Percentiles rank a stretch among this genome's conserved stretches.
These are phyloP conservation scores for Empidonax traillii DNA, from an alignment of 2,113 vertebrate species.

Conservation along the genomic window DNA sequence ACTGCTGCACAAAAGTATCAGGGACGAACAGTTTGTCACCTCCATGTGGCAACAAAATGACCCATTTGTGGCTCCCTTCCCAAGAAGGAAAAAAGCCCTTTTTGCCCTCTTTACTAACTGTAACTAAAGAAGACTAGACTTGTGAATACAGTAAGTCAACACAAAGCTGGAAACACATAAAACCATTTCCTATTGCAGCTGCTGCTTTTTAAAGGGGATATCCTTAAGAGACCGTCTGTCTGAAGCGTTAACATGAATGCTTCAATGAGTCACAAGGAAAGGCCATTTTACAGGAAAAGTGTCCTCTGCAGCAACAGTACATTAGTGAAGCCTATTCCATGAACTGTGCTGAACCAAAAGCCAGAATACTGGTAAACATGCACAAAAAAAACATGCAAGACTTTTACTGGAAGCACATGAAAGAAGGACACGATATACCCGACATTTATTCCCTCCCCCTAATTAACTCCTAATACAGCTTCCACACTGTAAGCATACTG, in stretches of 20 bases:
- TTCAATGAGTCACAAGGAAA: constrained; percentile 58
- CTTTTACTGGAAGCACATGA: constrained; percentile 38
- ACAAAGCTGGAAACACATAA: constrained; percentile 65
- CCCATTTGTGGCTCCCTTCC: not conserved
- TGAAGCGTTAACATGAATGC: constrained; percentile 19
- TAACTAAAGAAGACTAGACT: not conserved
- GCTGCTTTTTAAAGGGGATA: constrained; percentile 63
- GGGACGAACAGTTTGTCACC: not conserved
- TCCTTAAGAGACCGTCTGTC: constrained; percentile 65
- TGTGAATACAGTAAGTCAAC: constrained; percentile 41
- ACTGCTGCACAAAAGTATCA: not conserved
- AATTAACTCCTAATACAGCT: not conserved
- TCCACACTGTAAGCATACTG: not conserved
- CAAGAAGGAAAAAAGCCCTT: not conserved
- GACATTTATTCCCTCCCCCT: not conserved
- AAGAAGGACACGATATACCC: not conserved
- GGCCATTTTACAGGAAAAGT: constrained; percentile 53
- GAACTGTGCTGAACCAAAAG: constrained; percentile 15
- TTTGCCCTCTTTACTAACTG: not conserved
- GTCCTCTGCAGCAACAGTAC: constrained; percentile 2
- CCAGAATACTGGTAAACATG: constrained; percentile 35
- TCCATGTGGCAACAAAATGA: not conserved
- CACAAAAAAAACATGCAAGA: not conserved
- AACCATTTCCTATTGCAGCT: constrained; percentile 66
- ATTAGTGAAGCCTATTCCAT: not conserved